Evolutionary conservation across 2,888 invertebrate species (phyloP), one percentile per base, ranked within the genome.

Genomic region (Dryadula phaetusa): DNA sequence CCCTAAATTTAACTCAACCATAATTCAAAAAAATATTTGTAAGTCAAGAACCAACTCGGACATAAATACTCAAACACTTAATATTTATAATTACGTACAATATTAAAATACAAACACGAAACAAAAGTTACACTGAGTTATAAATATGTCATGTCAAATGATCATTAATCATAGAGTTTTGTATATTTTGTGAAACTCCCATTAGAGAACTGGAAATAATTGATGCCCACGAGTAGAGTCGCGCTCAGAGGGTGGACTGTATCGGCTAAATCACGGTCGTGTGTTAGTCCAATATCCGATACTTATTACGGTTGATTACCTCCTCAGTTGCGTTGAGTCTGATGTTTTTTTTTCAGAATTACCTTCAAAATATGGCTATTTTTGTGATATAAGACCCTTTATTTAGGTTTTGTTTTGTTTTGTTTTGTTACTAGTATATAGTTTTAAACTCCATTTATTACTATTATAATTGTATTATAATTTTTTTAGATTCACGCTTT

Each of bases 281-380:
- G 52, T 20, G 61, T 61, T 44, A 53, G 44, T 5, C 68, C 68
- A 68, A 68, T 65, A 65, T 65, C 68, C 68, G 68, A 40, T 20
- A 47, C 58, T 64, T 64, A 64, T 67, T 53, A 46, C 37, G 20
- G 64, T 40, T 54, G 60, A 54, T 61, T 40, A 40, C 64, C 20
- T 18, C 34, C 16, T 25, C 14, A 32, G 37, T 34, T 20, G 6
- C 20, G 18, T 10, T 7, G 14, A 53, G 20, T 20, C 34, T 20
- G 54, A 3, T 14, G 3, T 54, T 34, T 34, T 20, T n/a, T 37
- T 0, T 6, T 20, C 37, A 37, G 8, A 20, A 14, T 6, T 37
- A n/a, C 14, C 20, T 54, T 14, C 14, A 37, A 22, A 37, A 22
- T 20, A 54, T 14, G 14, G 12, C 4, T 53, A 12, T 34, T 34